phyloP scores from a whole-genome alignment of 2,888 invertebrate genomes.

The Erebia palarica region DNA sequence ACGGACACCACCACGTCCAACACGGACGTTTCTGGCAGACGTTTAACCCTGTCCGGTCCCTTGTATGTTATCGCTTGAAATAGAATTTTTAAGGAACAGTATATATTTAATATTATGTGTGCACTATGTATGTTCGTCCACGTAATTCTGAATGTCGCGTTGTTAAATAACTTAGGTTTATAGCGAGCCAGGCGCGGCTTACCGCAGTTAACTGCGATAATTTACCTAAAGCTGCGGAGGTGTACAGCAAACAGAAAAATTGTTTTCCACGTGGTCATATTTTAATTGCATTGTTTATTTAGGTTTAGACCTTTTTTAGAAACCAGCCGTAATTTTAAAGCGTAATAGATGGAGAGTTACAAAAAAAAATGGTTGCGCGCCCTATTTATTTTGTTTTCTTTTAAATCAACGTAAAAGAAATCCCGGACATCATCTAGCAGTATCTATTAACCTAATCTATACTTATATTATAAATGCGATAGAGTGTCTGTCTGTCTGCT shows the following conservation, averaged over 20 bases:
- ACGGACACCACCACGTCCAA: too few species aligned
- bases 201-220: conserved; percentile 44
- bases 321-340: background rate
- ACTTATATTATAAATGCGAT: too few species aligned
- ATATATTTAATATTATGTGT: background rate
- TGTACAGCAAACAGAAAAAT: conserved; percentile 11
- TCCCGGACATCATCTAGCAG: too few species aligned
- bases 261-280: conserved; percentile 3
- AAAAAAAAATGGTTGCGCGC: too few species aligned
- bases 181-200: conserved; percentile 39
- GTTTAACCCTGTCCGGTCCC: too few species aligned
- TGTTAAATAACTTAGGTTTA: conserved; percentile 48
- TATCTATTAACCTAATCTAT: too few species aligned
- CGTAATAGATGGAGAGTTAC: background rate
- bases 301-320: background rate
- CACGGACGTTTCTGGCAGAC: too few species aligned
- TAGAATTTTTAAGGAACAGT: background rate
- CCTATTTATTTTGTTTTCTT: too few species aligned
- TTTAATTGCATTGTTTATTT: conserved; percentile 17
- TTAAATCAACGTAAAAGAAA: too few species aligned
- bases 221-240: conserved; percentile 28
- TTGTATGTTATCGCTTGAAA: too few species aligned
- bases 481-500: too few species aligned
- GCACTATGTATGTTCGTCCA: conserved; percentile 10
- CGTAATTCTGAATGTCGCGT: conserved; percentile 45